These are phyloP conservation scores for Lagorchestes hirsutus DNA, from an alignment of 2,797 vertebrate genomes.

Conservation along the genomic window DNA sequence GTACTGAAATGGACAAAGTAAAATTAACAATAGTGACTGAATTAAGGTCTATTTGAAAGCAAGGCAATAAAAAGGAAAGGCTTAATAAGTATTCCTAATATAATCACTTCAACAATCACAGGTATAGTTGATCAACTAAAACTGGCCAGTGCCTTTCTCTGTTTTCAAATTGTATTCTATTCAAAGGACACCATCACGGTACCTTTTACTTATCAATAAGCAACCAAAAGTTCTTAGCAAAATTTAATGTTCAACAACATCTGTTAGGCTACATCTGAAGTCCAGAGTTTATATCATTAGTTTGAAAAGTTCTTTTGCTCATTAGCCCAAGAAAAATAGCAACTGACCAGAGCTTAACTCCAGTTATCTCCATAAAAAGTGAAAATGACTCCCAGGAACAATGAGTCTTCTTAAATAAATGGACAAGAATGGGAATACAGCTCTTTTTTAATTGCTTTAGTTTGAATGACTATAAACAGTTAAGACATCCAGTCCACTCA, in stretches of 20 bases:
- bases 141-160: conserved; percentile 63
- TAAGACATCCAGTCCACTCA: background rate
- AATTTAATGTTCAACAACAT: conserved; percentile 61
- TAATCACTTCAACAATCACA: conserved; percentile 66
- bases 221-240: conserved; percentile 64
- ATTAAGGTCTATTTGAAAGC: conserved; percentile 48
- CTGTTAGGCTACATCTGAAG: conserved; percentile 62
- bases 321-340: conserved; percentile 50
- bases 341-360: conserved; percentile 24
- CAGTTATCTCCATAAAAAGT: conserved; percentile 24
- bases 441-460: background rate
- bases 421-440: background rate
- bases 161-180: conserved; percentile 56
- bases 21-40: conserved; percentile 53
- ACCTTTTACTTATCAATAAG: conserved; percentile 62
- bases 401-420: conserved; percentile 26
- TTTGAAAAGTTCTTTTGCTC: conserved; percentile 59
- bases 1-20: conserved; percentile 42
- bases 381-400: background rate
- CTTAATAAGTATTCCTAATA: conserved; percentile 64
- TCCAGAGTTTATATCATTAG: conserved; percentile 66
- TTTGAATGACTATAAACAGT: background rate
- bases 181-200: conserved; percentile 55
- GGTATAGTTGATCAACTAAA: conserved; percentile 70
- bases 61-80: conserved; percentile 60